Percentiles rank a stretch among this genome's conserved stretches.
Evolutionary conservation across 2,888 invertebrate genomes (phyloP).

Genomic region (Silvanus unidentatus): DNA sequence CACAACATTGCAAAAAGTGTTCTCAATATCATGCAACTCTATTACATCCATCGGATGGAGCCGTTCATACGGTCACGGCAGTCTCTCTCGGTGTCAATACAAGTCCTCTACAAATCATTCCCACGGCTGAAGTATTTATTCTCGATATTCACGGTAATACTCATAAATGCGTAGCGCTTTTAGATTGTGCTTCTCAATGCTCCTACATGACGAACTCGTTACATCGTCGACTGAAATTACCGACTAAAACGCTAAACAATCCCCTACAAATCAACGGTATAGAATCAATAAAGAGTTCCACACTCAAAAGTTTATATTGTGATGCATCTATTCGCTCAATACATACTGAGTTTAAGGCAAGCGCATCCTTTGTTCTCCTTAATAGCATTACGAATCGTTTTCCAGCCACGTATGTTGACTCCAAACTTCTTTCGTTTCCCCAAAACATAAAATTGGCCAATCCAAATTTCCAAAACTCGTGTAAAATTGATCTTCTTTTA

Average conservation of each 20-base stretch:
- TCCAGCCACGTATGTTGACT: not conserved
- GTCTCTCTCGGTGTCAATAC: not conserved
- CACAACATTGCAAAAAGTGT: not conserved
- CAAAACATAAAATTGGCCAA: not conserved
- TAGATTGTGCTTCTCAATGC: not conserved
- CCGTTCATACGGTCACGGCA: too few relatives aligned
- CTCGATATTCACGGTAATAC: not conserved
- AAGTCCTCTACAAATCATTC: not conserved
- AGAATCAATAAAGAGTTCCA: too few relatives aligned
- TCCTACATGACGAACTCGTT: too few relatives aligned
- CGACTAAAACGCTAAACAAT: not conserved
- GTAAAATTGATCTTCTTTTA: not conserved
- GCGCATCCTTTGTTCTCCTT: not conserved
- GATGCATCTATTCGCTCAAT: not conserved
- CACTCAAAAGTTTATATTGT: too few relatives aligned
- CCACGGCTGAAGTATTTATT: not conserved
- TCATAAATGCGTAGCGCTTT: not conserved
- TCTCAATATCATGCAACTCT: not conserved
- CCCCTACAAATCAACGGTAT: too few relatives aligned
- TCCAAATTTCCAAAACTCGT: not conserved
- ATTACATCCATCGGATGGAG: not conserved
- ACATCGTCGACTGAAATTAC: too few relatives aligned
- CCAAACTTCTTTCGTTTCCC: not conserved
- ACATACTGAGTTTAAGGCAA: not conserved
- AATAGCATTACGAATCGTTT: too few relatives aligned